phyloP scores from a whole-genome alignment of 1,140 invertebrate species.

The Druon quercuslanigerum region DNA sequence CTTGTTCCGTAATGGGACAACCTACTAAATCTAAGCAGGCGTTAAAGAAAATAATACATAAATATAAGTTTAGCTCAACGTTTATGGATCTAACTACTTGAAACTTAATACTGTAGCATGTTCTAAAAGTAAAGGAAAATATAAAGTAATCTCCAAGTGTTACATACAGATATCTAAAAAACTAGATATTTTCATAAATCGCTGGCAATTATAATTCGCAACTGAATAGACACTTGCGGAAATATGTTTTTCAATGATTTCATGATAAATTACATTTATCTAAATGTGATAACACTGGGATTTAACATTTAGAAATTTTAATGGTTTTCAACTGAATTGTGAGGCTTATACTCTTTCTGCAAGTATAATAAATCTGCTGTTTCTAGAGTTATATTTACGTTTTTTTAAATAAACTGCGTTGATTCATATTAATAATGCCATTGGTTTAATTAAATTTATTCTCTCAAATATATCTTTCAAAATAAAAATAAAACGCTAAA shows the following conservation, averaged over 20 bases:
- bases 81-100: conserved; percentile 11
- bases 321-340: too few relatives aligned
- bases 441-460: too few relatives aligned
- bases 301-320: too few relatives aligned
- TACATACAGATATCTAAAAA: conserved; percentile 8
- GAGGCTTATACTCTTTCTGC: too few relatives aligned
- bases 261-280: not conserved
- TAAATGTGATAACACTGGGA: not conserved
- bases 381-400: too few relatives aligned
- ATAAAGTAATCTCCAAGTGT: conserved; percentile 5
- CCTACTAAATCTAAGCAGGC: conserved; percentile 8
- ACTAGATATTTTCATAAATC: not conserved
- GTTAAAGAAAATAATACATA: conserved; percentile 8
- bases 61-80: conserved; percentile 12
- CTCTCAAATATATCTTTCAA: too few relatives aligned
- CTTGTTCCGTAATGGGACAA: conserved; percentile 10
- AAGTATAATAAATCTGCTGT: too few relatives aligned
- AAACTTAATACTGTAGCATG: conserved; percentile 3
- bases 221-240: not conserved
- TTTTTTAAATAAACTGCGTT: too few relatives aligned
- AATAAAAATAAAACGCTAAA: too few relatives aligned
- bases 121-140: not conserved
- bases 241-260: not conserved
- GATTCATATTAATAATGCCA: too few relatives aligned
- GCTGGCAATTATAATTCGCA: not conserved